A percentile compares a stretch with the other conserved stretches of the same genome.
These are phyloP conservation scores for Coenobita brevimanus DNA, from an alignment of 1,140 invertebrate species.

Conservation along the genomic window DNA sequence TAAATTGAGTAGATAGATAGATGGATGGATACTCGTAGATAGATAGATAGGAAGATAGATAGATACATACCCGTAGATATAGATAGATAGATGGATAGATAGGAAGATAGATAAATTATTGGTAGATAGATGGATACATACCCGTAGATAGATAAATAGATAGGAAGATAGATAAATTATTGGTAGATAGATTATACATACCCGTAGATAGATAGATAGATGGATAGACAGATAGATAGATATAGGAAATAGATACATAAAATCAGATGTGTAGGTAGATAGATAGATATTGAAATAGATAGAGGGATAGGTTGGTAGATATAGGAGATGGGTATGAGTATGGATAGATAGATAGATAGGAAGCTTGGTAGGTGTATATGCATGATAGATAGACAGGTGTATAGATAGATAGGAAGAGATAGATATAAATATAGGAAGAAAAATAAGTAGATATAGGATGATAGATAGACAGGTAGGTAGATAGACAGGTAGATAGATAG, in stretches of 20 bases:
- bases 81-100: constrained; percentile 3
- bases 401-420: not conserved
- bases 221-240: constrained; percentile 1
- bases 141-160: too few relatives aligned
- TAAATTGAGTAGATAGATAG: too few relatives aligned
- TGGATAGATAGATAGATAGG: not conserved
- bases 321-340: not conserved
- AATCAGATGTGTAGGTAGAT: too few relatives aligned
- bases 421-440: too few relatives aligned
- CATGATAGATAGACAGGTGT: not conserved
- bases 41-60: too few relatives aligned
- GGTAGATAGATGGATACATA: not conserved
- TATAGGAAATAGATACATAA: not conserved
- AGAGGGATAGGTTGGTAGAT: not conserved
- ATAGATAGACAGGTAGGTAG: too few relatives aligned
- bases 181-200: not conserved
- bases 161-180: too few relatives aligned
- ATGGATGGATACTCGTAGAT: too few relatives aligned
- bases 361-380: not conserved
- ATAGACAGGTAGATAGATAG: too few relatives aligned
- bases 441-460: too few relatives aligned
- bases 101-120: not conserved
- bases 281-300: too few relatives aligned
- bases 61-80: not conserved
- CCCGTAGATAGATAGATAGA: not conserved